Evolutionary conservation across 2,888 invertebrate genomes (phyloP).

Genomic region (Patella pellucida): DNA sequence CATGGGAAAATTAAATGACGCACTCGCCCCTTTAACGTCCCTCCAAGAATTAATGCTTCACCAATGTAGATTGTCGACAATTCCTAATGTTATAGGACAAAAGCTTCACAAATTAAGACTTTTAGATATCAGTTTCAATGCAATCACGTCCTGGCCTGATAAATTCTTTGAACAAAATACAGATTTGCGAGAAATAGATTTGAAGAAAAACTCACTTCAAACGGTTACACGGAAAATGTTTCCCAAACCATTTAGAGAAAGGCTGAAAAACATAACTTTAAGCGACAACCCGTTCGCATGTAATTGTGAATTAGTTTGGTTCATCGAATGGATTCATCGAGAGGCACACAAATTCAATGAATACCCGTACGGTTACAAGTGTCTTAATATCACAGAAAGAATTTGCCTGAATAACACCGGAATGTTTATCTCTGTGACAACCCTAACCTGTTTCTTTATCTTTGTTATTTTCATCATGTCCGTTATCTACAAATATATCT

Average conservation of each 20-base stretch:
- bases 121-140: background rate
- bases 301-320: constrained; percentile 73
- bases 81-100: background rate
- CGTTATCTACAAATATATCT: background rate
- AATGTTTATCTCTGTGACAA: background rate
- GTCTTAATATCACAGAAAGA: background rate
- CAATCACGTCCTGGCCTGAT: background rate
- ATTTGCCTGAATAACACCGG: background rate
- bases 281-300: constrained; percentile 77
- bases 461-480: background rate
- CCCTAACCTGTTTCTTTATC: background rate
- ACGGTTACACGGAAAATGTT: background rate
- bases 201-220: background rate
- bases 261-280: constrained; percentile 72
- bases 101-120: too few species aligned
- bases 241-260: background rate
- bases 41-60: background rate
- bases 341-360: constrained; percentile 7
- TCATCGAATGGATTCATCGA: constrained; percentile 29
- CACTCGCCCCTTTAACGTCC: background rate
- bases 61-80: background rate
- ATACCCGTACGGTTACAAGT: background rate
- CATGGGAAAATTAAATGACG: background rate
- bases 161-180: background rate
- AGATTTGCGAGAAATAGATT: background rate